A percentile compares a stretch with the other conserved stretches of the same genome.
Evolutionary conservation across 2,888 invertebrate genomes (phyloP).

Genomic region (Ctena decussata): DNA sequence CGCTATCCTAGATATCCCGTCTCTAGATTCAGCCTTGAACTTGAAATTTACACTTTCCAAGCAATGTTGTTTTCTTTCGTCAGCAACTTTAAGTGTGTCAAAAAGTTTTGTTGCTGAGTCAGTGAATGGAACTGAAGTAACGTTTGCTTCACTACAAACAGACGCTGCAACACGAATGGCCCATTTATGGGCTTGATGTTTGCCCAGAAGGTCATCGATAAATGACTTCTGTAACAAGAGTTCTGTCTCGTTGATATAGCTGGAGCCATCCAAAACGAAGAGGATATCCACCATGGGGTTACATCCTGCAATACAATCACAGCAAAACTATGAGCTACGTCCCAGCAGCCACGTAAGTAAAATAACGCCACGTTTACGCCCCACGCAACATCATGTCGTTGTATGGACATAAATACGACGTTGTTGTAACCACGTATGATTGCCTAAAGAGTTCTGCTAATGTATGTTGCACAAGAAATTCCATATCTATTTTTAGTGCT

Average conservation of each 20-base stretch:
- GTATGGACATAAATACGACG: too few relatives aligned
- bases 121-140: slow-evolving; percentile 14
- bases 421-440: too few relatives aligned
- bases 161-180: slow-evolving; percentile 26
- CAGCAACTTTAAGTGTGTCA: not conserved
- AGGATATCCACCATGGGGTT: slow-evolving; percentile 44
- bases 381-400: too few relatives aligned
- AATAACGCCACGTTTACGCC: too few relatives aligned
- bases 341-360: too few relatives aligned
- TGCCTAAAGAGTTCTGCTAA: too few relatives aligned
- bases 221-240: slow-evolving; percentile 27
- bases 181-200: slow-evolving; percentile 37
- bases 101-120: not conserved
- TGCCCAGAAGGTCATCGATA: slow-evolving; percentile 3
- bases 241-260: slow-evolving; percentile 26
- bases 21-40: slow-evolving; percentile 36
- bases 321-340: too few relatives aligned
- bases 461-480: too few relatives aligned
- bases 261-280: slow-evolving; percentile 40
- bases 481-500: too few relatives aligned
- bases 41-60: slow-evolving; percentile 33
- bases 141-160: slow-evolving; percentile 20
- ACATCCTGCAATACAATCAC: slow-evolving; percentile 35
- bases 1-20: slow-evolving; percentile 31
- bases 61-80: not conserved